Evolutionary conservation across 2,113 vertebrate genomes (phyloP).

Genomic region (Murina feae): DNA sequence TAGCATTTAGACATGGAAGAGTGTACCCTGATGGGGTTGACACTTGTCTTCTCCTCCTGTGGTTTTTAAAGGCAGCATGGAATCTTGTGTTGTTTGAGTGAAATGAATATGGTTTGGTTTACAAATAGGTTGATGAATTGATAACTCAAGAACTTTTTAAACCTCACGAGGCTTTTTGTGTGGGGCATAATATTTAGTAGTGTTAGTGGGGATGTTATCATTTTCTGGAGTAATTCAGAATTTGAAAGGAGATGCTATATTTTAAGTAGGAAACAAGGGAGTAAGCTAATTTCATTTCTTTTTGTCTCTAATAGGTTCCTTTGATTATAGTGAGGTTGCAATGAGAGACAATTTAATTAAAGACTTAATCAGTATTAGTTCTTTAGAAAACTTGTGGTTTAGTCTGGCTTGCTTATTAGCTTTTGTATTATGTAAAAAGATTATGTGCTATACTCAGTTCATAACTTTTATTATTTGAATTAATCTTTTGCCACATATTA

Average conservation of each 20-base stretch:
- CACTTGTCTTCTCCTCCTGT: not conserved
- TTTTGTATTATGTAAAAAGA: not conserved
- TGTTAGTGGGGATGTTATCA: not conserved
- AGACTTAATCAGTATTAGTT: constrained; percentile 38
- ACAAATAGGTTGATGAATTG: not conserved
- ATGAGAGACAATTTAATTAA: constrained; percentile 57
- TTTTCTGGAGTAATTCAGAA: not conserved
- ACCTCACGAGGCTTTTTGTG: not conserved
- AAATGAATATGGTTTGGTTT: constrained; percentile 7
- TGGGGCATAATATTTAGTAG: not conserved
- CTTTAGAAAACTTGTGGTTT: constrained; percentile 21
- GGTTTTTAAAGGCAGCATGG: not conserved
- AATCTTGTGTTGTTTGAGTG: not conserved
- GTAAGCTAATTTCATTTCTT: constrained; percentile 53
- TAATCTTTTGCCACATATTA: not conserved
- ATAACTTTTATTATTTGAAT: not conserved
- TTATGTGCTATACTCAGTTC: not conserved
- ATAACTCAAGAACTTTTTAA: not conserved
- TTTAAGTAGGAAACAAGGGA: not conserved
- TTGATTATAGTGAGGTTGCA: constrained; percentile 48
- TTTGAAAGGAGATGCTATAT: not conserved
- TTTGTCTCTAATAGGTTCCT: constrained; percentile 27
- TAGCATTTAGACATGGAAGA: not conserved
- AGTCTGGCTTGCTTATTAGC: not conserved
- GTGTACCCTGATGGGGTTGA: not conserved